phyloP scores from a whole-genome alignment of 2,797 vertebrate genomes.

The Chaetophractus vellerosus region DNA sequence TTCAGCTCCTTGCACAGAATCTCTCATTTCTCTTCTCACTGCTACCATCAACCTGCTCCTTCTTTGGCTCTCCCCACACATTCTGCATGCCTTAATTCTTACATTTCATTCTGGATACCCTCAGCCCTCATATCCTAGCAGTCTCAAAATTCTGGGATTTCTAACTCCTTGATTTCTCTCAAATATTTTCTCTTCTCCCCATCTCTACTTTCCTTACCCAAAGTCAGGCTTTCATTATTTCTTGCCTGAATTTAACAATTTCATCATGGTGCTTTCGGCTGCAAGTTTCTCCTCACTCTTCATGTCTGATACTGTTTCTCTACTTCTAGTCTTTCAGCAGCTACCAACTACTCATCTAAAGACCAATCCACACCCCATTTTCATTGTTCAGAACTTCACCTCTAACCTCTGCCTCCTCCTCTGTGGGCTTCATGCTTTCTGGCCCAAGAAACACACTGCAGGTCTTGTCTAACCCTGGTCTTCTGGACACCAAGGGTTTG shows the following conservation, averaged over 20 bases:
- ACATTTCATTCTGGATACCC: background rate
- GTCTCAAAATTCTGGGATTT: background rate
- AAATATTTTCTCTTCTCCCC: background rate
- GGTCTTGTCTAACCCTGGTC: background rate
- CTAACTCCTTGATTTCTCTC: constrained; percentile 7
- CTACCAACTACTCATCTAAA: background rate
- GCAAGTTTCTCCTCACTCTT: constrained; percentile 28
- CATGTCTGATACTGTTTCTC: background rate
- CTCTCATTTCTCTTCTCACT: background rate
- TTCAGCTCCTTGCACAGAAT: background rate
- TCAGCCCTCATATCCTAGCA: background rate
- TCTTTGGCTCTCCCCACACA: background rate
- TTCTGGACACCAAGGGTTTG: background rate
- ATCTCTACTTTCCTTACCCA: background rate
- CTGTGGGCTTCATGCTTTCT: background rate
- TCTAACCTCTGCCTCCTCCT: background rate
- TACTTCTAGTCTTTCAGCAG: background rate
- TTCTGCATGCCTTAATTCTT: background rate
- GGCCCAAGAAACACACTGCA: background rate
- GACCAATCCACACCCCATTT: background rate
- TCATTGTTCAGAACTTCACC: background rate
- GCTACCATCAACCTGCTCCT: background rate
- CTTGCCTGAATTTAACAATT: background rate
- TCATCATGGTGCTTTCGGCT: background rate
- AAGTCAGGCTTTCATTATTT: background rate